Base-by-base conservation (phyloP, 2,888 invertebrate species). In the Schizotus pectinicornis region DNA sequence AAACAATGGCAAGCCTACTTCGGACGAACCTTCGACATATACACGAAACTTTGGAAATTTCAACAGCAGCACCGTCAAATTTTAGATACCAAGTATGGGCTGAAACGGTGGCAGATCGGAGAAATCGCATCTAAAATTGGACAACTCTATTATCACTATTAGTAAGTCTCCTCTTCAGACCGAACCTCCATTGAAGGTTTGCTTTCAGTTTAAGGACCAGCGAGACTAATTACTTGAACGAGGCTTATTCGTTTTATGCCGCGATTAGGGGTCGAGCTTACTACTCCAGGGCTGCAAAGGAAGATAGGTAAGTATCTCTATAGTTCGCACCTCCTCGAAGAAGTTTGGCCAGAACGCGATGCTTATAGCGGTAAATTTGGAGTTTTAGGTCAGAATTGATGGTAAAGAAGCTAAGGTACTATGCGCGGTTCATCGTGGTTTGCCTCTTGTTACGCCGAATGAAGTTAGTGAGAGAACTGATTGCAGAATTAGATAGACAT, bases 81-180 rank as follows among this genome's bases (percentile, higher is more conserved):
- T 62, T 83, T 98, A 69, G 96, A 98, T 79, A 87, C 87, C 63
- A 95, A 95, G 81, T 98, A 97, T 80, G 95, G 95, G 32, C 83
- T 98, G 71, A 97, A 98, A 77, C 83, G 98, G 70, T 98, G 98
- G 97, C 98, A 98, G 81, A 97, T 98, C 71, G 98, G 98, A 50
- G 98, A 98, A 82, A 96, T 98, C 67, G 98, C 97, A 45, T 97
- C 96, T 50, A 98, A 98, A 84, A 98, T 98, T 77, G 98, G 98
- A 67, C 98, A 98, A 81, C 88, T 98, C 31, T 98, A 98, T 81
- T 98, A 98, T 80, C 97, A 97, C 82, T 98, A 97, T 82, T 98
- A 98, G 94, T 95, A 82, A 89, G 92, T 86, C 13, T n/a, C 38
- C 37, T 22, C 22, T 22, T 36, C 1, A 55, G 39, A 43, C 13